Evolutionary conservation across 2,888 invertebrate genomes (phyloP).

Genomic region (Brenthis daphne): DNA sequence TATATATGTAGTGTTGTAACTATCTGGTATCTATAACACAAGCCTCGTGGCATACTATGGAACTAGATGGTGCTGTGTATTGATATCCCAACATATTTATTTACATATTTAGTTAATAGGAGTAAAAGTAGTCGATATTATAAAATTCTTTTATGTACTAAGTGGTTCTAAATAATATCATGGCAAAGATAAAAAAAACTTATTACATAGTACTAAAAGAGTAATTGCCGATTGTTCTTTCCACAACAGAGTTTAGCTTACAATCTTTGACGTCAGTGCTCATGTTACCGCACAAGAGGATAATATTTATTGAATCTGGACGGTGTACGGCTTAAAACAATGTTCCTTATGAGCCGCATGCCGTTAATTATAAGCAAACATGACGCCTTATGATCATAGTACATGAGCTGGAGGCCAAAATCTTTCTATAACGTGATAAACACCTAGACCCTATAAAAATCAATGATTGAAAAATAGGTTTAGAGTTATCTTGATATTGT

Average conservation of each 20-base stretch:
- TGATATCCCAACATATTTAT: too few species aligned
- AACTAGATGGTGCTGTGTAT: too few species aligned
- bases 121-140: too few species aligned
- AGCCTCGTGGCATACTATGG: too few species aligned
- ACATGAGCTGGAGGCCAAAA: slow-evolving; percentile 41
- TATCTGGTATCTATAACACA: too few species aligned
- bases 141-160: too few species aligned
- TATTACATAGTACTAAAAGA: slow-evolving; percentile 31
- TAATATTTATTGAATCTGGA: slow-evolving; percentile 64
- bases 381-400: slow-evolving; percentile 48
- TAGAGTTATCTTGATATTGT: too few species aligned
- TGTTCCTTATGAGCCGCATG: slow-evolving; percentile 68
- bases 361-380: slow-evolving; percentile 78
- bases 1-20: too few species aligned
- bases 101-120: too few species aligned
- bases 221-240: slow-evolving; percentile 53
- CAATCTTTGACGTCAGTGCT: slow-evolving; percentile 49
- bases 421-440: slow-evolving; percentile 28
- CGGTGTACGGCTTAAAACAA: slow-evolving; percentile 53
- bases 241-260: slow-evolving; percentile 46
- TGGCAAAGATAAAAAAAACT: slow-evolving; percentile 34
- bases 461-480: slow-evolving; percentile 33
- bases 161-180: too few species aligned
- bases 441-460: slow-evolving; percentile 19
- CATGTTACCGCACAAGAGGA: slow-evolving; percentile 66